Evolutionary conservation across 2,888 invertebrate species (phyloP).

Genomic region (Rambutsinella grinnellia): DNA sequence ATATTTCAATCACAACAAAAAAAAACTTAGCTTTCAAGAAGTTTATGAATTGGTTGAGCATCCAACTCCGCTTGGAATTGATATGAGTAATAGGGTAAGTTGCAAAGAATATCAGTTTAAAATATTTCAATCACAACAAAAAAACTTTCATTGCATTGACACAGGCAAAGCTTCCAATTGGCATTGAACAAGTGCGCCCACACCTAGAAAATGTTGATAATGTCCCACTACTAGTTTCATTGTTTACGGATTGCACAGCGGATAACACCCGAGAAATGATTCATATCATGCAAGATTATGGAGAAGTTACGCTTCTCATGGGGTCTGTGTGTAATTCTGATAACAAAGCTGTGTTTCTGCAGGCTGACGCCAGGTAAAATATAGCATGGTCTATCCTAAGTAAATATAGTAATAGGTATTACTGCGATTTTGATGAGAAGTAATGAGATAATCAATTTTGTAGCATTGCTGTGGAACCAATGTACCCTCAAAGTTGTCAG

Average conservation of each 20-base stretch:
- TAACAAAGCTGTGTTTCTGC: constrained; percentile 93
- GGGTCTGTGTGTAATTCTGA: constrained; percentile 92
- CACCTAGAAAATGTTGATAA: constrained; percentile 97
- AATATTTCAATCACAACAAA: no score
- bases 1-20: background rate
- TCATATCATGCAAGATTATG: constrained; percentile 95
- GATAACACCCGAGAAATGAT: constrained; percentile 92
- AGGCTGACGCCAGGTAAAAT: constrained; percentile 86
- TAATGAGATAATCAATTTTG: no score
- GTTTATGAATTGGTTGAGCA: constrained; percentile 53
- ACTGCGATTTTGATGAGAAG: no score
- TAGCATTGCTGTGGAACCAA: constrained; percentile 92
- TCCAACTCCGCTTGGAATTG: constrained; percentile 91
- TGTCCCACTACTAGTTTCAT: constrained; percentile 94
- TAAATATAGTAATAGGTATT: no score
- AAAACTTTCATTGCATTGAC: background rate
- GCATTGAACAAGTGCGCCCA: constrained; percentile 93
- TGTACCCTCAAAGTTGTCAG: constrained; percentile 88
- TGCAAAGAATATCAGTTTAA: no score
- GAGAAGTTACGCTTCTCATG: constrained; percentile 94
- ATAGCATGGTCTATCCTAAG: no score
- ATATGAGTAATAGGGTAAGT: constrained; percentile 89
- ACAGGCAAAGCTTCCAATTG: constrained; percentile 93
- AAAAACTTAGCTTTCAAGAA: background rate
- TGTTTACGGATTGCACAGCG: constrained; percentile 98